phyloP scores from a whole-genome alignment of 1,140 invertebrate genomes.

The Hycleus phaleratus region DNA sequence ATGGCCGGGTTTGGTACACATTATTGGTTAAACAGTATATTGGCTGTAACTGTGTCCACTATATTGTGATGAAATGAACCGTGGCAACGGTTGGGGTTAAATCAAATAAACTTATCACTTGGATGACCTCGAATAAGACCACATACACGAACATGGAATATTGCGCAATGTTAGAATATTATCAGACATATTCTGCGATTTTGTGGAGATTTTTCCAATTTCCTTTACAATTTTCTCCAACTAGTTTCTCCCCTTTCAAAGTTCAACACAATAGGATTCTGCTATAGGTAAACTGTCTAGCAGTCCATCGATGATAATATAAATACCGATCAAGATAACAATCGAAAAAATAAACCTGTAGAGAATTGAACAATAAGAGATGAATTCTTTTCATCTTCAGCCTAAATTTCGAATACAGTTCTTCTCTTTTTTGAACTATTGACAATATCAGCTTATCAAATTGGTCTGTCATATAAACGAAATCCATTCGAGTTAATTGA shows the following conservation, averaged over 20 bases:
- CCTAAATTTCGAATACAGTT: too few relatives aligned
- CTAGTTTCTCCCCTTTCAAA: neutral
- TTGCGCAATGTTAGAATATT: constrained; percentile 15
- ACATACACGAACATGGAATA: too few relatives aligned
- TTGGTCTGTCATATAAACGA: neutral
- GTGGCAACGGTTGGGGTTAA: constrained; percentile 4
- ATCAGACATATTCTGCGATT: constrained; percentile 13
- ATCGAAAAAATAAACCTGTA: too few relatives aligned
- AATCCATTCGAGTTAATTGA: neutral
- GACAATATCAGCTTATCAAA: too few relatives aligned
- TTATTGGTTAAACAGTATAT: constrained; percentile 4
- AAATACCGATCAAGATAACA: neutral
- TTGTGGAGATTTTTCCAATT: constrained; percentile 24
- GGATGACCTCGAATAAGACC: neutral
- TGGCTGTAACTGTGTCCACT: constrained; percentile 5
- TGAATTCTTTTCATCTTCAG: too few relatives aligned
- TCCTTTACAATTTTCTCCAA: constrained; percentile 16
- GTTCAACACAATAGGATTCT: constrained; percentile 4
- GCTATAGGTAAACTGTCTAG: constrained; percentile 3
- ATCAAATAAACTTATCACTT: constrained; percentile 19
- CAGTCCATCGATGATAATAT: constrained; percentile 5
- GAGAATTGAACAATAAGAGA: too few relatives aligned
- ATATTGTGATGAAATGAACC: constrained; percentile 12
- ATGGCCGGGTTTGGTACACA: too few relatives aligned
- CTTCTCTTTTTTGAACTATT: too few relatives aligned